phyloP scores from a whole-genome alignment of 2,797 vertebrate genomes.

The Rachycentron canadum region DNA sequence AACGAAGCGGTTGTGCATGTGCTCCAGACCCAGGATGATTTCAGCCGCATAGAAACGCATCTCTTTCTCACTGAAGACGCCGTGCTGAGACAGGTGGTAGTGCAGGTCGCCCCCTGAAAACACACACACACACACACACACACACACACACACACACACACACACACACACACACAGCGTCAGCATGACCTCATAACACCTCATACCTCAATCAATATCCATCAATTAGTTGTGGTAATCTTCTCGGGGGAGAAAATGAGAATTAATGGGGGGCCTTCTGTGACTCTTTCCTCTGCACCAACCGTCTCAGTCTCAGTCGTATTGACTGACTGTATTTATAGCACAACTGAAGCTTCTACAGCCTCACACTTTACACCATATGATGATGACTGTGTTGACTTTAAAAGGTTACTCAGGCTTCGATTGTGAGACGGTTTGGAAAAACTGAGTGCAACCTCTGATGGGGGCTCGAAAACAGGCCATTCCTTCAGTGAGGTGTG shows the following conservation, averaged over 20 bases:
- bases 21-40: slow-evolving; percentile 97
- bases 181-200: slow-evolving; percentile 33
- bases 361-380: background rate
- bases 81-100: slow-evolving; percentile 98
- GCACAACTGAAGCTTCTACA: background rate
- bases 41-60: slow-evolving; percentile 98
- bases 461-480: background rate
- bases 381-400: slow-evolving; percentile 13
- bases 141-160: slow-evolving; percentile 30
- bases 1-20: slow-evolving; percentile 97
- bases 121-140: slow-evolving; percentile 31
- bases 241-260: slow-evolving; percentile 3
- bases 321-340: slow-evolving; percentile 39
- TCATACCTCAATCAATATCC: slow-evolving; percentile 18
- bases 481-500: too few relatives aligned
- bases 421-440: slow-evolving; percentile 21
- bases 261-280: slow-evolving; percentile 4
- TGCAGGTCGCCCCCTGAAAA: slow-evolving; percentile 94
- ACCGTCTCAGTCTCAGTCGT: slow-evolving; percentile 4
- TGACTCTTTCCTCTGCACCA: background rate
- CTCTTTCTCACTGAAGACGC: slow-evolving; percentile 97
- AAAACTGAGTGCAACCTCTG: background rate
- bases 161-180: slow-evolving; percentile 23
- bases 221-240: slow-evolving; percentile 28
- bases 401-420: slow-evolving; percentile 34